Evolutionary conservation across 2,113 vertebrate species (phyloP).

Genomic region (Corythaeola cristata): DNA sequence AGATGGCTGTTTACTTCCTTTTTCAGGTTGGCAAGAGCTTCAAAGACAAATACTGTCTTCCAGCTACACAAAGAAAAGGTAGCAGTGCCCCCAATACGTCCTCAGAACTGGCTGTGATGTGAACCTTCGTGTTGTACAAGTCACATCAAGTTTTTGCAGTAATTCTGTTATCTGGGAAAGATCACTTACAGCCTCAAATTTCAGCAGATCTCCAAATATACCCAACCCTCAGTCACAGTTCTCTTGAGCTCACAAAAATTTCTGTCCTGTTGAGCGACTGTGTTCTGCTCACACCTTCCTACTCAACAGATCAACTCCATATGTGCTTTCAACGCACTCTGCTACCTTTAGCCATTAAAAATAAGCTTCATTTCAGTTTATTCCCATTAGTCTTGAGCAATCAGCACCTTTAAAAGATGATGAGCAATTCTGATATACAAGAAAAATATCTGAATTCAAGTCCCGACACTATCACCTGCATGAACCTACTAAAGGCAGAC

Average conservation of each 20-base stretch:
- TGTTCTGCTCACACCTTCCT: conserved; percentile 61
- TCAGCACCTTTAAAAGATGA: neutral
- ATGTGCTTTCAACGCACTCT: conserved; percentile 1
- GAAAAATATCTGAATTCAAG: neutral
- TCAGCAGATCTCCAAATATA: conserved; percentile 48
- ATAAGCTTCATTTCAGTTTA: conserved; percentile 15
- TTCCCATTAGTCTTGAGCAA: conserved; percentile 5
- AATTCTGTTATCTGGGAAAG: neutral
- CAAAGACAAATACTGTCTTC: neutral
- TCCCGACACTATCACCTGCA: neutral
- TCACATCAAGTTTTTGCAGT: neutral
- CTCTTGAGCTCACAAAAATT: conserved; percentile 6
- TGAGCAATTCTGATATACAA: neutral
- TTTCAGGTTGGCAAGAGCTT: neutral
- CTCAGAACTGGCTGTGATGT: neutral
- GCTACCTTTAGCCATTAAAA: conserved; percentile 53
- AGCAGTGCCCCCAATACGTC: accelerated
- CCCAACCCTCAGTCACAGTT: conserved; percentile 9
- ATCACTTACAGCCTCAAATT: neutral
- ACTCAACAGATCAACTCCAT: conserved; percentile 66
- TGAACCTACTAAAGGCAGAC: neutral
- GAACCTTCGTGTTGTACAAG: neutral
- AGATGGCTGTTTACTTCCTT: neutral
- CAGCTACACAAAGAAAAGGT: neutral
- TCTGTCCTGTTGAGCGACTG: conserved; percentile 22